Conservation (phyloP, 2,797 vertebrate species). For the Psittacula derbiana region DNA sequence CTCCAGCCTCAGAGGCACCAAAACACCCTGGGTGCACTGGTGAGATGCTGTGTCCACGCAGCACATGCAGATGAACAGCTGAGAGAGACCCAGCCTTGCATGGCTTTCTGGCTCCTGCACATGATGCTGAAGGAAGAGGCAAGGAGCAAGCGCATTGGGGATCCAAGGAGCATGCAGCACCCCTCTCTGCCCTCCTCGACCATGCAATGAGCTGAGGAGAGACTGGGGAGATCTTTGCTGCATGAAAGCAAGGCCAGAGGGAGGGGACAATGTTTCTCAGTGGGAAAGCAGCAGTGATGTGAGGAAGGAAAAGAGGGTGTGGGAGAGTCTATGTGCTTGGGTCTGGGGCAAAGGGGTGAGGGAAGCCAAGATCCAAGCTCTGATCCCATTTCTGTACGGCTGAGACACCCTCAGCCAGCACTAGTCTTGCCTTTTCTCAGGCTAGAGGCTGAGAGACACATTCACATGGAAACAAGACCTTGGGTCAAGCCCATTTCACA, state of each 20-base stretch:
- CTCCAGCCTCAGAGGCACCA: not conserved
- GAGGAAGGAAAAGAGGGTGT: not conserved
- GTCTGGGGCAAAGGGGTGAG: not conserved
- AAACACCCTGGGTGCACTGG: not conserved
- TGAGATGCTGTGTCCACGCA: not conserved
- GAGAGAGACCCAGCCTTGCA: accelerated
- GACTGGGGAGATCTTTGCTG: not conserved
- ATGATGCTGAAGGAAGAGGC: not conserved
- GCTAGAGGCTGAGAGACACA: not conserved
- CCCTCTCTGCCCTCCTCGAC: not conserved
- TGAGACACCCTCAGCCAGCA: not conserved
- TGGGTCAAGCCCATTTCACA: accelerated
- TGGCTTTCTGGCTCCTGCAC: not conserved
- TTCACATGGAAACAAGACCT: not conserved
- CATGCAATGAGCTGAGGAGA: not conserved
- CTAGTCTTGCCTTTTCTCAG: not conserved
- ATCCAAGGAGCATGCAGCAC: not conserved
- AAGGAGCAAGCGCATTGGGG: accelerated
- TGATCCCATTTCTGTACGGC: not conserved
- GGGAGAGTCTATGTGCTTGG: accelerated
- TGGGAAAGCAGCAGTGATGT: accelerated
- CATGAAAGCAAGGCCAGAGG: not conserved
- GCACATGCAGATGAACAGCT: not conserved
- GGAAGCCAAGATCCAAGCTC: not conserved
- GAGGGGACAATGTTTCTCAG: not conserved